Conservation (phyloP, 2,113 vertebrate genomes). For the Pangasianodon gigas region DNA sequence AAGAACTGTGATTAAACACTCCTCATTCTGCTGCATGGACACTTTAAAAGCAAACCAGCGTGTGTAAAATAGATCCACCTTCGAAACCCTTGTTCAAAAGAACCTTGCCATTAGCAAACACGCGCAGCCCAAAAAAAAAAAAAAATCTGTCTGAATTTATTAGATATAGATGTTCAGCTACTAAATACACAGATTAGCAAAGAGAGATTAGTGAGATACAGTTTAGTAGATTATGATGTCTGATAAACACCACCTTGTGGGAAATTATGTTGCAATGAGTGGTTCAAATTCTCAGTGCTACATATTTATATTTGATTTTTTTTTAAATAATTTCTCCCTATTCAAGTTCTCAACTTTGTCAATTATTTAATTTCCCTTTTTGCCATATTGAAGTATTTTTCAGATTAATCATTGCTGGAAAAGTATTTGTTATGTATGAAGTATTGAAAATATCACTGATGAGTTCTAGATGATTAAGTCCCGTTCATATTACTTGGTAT, state of each 20-base stretch:
- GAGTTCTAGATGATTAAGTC: slow-evolving; percentile 2
- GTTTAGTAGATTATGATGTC: slow-evolving; percentile 38
- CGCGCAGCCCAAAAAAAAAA: not conserved
- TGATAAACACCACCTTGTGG: slow-evolving; percentile 43
- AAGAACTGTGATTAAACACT: slow-evolving; percentile 47
- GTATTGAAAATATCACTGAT: slow-evolving; percentile 1
- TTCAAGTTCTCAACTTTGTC: slow-evolving; percentile 43
- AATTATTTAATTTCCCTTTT: slow-evolving; percentile 42
- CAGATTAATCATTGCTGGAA: slow-evolving; percentile 32
- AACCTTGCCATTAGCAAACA: slow-evolving; percentile 12
- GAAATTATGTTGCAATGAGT: slow-evolving; percentile 40
- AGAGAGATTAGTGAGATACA: slow-evolving; percentile 39
- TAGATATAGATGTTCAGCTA: slow-evolving; percentile 33
- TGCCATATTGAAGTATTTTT: slow-evolving; percentile 46
- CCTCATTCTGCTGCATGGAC: slow-evolving; percentile 38
- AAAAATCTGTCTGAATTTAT: slow-evolving; percentile 23
- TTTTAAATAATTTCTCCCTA: slow-evolving; percentile 21
- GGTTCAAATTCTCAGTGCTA: slow-evolving; percentile 47
- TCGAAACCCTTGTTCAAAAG: slow-evolving; percentile 29
- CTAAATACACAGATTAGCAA: slow-evolving; percentile 41
- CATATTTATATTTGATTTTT: slow-evolving; percentile 45
- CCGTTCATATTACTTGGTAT: slow-evolving; percentile 36
- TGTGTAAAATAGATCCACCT: slow-evolving; percentile 35
- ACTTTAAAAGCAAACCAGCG: slow-evolving; percentile 32
- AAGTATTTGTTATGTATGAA: slow-evolving; percentile 29